Base-by-base conservation (phyloP, 1,140 invertebrate species). In the Hyphantria cunea region DNA sequence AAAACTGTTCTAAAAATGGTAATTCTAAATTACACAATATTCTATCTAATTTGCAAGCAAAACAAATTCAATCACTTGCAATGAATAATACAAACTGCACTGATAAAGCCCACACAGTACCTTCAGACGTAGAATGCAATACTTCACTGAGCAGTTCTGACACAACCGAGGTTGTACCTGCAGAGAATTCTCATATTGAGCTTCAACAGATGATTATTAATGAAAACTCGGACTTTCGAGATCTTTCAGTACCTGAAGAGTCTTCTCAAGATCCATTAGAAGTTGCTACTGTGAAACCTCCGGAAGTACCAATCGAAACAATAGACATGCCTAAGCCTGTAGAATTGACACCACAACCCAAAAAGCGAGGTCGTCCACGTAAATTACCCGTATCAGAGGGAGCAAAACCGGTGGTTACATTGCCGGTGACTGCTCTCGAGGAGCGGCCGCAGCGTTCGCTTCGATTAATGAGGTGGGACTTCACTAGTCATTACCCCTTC, bases 21-120 rank as follows among this genome's bases (percentile, higher is more conserved):
- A 87, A 88, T 63, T 90, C 89, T 8, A 90, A 91, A 59, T 63
- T 92, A 50, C 89, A 91, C 50, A 89, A 87, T 70, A 91, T 91
- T 66, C 66, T 91, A 34, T 84, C 84, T 25, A 87, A 84, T 72
- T 80, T 91, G 58, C 86, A 90, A 74, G 74, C 81, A 14, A 87
- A 89, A 74, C 82, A 90, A 60, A 74, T 82, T 17, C 85, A 90
- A 69, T 67, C 71, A 13, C 61, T 86, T 51, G 64, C 76, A 13
- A 76, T 82, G n/a, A 87, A 72, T 74, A 80, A 82, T 56, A 63
- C 82, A 32, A 85, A 80, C 41, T 76, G 76, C 53, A 63, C 74
- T 34, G 82, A 84, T 9, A 90, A 87, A 59, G 72, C 72, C 53
- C 66, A 80, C 44, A 76, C 72, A 54, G 62, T 76, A n/a, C 66